A percentile compares a stretch with the other conserved stretches of the same genome.
Evolutionary conservation across 2,888 invertebrate genomes (phyloP).

Genomic region (Lasioglossum figueresi): DNA sequence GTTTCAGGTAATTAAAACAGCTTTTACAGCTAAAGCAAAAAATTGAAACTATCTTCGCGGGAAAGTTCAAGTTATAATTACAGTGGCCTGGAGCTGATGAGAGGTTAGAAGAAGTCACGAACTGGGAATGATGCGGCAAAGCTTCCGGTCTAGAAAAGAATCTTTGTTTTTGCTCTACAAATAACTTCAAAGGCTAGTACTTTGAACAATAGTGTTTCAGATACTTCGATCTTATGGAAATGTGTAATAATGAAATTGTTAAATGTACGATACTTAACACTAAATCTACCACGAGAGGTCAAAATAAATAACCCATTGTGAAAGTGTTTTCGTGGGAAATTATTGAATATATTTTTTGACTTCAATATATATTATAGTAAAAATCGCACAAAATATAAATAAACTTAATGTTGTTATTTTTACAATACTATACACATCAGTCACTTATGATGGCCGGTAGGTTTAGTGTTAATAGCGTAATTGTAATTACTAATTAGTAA

Average conservation of each 20-base stretch:
- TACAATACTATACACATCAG: too few relatives aligned
- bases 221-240: neutral
- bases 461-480: neutral
- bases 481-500: neutral
- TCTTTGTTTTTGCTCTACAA: neutral
- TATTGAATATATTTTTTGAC: too few relatives aligned
- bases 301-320: too few relatives aligned
- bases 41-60: neutral
- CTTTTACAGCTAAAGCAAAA: neutral
- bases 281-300: too few relatives aligned
- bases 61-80: constrained; percentile 15
- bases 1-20: neutral
- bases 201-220: too few relatives aligned
- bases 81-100: neutral
- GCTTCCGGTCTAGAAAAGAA: neutral
- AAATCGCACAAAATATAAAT: too few relatives aligned
- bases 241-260: neutral
- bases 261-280: neutral
- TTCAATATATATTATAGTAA: too few relatives aligned
- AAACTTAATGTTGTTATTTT: too few relatives aligned
- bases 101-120: neutral
- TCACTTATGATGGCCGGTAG: too few relatives aligned
- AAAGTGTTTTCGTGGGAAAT: too few relatives aligned
- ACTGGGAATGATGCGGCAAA: neutral
- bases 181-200: neutral